Base-by-base conservation (phyloP, 2,113 vertebrate genomes). In the Gadus chalcogrammus region DNA sequence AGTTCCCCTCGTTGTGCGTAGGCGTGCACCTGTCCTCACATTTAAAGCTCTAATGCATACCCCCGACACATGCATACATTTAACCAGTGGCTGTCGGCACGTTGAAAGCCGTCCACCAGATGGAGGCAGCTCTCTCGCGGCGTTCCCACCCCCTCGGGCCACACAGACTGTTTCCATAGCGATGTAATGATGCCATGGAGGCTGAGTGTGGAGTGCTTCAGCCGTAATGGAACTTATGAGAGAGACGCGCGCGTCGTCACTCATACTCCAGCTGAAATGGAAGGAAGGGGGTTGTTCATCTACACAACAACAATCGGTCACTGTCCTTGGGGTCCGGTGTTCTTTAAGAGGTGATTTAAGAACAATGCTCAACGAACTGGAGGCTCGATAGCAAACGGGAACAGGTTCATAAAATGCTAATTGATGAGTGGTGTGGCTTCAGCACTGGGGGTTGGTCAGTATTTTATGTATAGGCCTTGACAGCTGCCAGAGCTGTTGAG, bases 161-260 rank as follows among this genome's bases (percentile, higher is more conserved):
- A 20, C 63, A 52, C 35, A 67, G 52, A 75, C 69, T 81, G 87
- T 89, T 90, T 78, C 83, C 56, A 87, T 87, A 78, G 89, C 60
- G 76, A 88, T 71, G 61, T 27, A 65, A 69, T 86, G 86, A 89
- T 80, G 82, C 84, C 70, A 67, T 71, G 77, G 71, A 59, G n/a
- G 6, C 53, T 53, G 61, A 65, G 67, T 56, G 79, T 71, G 68
- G 15, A 20, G 77, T 64, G 63, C 22, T 79, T 69, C 63, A 68
- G 78, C 87, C 82, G 81, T 87, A 76, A 84, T 86, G 87, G 83
- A 78, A 16, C 66, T 48, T 61, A 16, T 62, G 58, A 69, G 64
- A 56, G 64, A 56, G 67, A 48, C 68, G 35, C 69, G 24, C 48
- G 1, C 64, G 8, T 52, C 70, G 2, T 70, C 74, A 81, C 67